Base-by-base conservation (phyloP, 2,113 vertebrate genomes). In the Planiliza haematocheilus region DNA sequence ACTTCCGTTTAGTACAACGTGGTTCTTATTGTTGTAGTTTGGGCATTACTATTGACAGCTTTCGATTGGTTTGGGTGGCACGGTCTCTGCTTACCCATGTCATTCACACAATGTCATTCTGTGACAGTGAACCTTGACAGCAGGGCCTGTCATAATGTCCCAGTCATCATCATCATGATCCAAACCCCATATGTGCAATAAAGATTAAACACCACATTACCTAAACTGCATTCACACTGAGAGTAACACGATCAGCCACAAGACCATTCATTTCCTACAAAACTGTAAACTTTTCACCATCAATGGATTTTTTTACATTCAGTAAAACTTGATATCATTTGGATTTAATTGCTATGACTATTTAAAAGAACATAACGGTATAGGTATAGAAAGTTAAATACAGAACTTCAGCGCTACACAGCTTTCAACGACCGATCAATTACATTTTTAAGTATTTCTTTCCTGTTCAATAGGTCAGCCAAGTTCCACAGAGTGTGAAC, bases 401-500 rank as follows among this genome's bases (percentile, higher is more conserved):
- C 10, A 68, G 17, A 45, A 55, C 20, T 37, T 9, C 2, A 48
- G 5, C 5, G 24, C 24, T 30, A 30, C 24, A 30, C 24, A 30
- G 24, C 24, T 30, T 3, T 30, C 24, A 30, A 30, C 24, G 3
- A 30, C 24, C 5, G 24, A 30, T 30, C 24, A 30, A 30, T 30
- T 30, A 30, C 5, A 30, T 30, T 30, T 30, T 30, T 30, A 30
- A 30, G 24, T 2, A 30, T 30, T 16, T 50, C n/a, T n/a, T 36
- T 64, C 49, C 0, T 63, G 30, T 63, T 18, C 18, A 20, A 24
- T 14, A 43, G 39, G 34, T 34, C 50, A 43, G 58, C n/a, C 13
- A 21, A 38, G 17, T 14, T 36, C 24, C 14, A 34, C 34, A 43
- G 41, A 71, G 45, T 17, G 49, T 75, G 36, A 69, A 38, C 13